Evolutionary conservation across 2,113 vertebrate species (phyloP).

Genomic region (Coregonus clupeaformis): DNA sequence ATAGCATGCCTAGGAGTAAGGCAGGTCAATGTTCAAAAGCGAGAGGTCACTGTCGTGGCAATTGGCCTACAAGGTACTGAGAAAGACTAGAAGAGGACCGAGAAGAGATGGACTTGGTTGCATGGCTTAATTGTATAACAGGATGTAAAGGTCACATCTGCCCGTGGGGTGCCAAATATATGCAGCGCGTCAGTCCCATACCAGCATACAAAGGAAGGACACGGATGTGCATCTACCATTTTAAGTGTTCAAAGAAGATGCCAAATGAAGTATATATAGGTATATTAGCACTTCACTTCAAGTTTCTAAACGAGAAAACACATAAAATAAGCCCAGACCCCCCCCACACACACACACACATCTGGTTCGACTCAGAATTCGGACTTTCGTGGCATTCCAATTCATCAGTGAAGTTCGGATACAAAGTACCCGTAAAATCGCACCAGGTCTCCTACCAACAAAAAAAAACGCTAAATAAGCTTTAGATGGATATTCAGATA

Average conservation of each 20-base stretch:
- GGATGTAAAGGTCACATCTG: slow-evolving; percentile 70
- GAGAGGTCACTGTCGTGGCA: not conserved
- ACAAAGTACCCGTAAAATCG: slow-evolving; percentile 10
- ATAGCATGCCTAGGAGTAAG: not conserved
- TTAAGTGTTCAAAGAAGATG: not conserved
- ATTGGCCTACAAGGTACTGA: not conserved
- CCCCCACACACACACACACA: slow-evolving; percentile 68
- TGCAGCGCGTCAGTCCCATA: slow-evolving; percentile 31
- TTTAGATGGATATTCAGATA: not conserved
- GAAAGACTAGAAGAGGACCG: not conserved
- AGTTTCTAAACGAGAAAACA: slow-evolving; percentile 18
- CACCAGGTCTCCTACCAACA: not conserved
- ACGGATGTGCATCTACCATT: not conserved
- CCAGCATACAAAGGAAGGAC: slow-evolving; percentile 1
- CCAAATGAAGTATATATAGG: not conserved
- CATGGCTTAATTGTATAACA: slow-evolving; percentile 59
- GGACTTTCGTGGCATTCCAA: slow-evolving; percentile 76
- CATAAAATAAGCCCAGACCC: slow-evolving; percentile 24
- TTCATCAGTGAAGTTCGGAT: slow-evolving; percentile 34
- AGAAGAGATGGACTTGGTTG: not conserved
- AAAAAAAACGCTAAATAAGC: not conserved
- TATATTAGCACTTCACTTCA: not conserved
- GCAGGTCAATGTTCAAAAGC: not conserved
- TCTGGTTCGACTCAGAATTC: slow-evolving; percentile 86
- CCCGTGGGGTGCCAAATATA: slow-evolving; percentile 47